These are phyloP conservation scores for Netelia melanura DNA, from an alignment of 2,888 invertebrate genomes.

Conservation along the genomic window DNA sequence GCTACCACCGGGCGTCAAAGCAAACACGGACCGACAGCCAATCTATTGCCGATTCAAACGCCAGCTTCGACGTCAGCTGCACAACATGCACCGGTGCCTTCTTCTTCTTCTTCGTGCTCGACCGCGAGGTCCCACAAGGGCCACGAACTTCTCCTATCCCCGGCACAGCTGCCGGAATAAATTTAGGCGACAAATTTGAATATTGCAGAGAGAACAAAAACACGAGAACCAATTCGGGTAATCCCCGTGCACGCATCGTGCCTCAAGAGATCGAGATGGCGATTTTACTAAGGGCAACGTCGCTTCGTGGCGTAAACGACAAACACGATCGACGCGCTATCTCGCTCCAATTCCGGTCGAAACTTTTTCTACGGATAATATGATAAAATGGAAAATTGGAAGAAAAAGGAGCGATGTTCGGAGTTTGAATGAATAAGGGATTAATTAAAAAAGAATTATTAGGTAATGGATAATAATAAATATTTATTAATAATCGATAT, in stretches of 20 bases:
- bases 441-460: conserved; percentile 32
- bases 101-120: conserved; percentile 69
- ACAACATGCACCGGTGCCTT: conserved; percentile 71
- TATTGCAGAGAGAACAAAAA: conserved; percentile 10
- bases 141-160: conserved; percentile 81
- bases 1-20: conserved; percentile 48
- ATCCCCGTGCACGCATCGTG: conserved; percentile 1
- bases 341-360: conserved; percentile 34
- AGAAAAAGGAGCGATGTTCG: conserved; percentile 30
- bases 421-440: conserved; percentile 18
- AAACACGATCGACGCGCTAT: background rate
- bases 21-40: conserved; percentile 64
- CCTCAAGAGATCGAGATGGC: background rate
- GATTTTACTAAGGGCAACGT: background rate
- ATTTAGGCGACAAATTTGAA: background rate
- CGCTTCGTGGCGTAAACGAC: background rate
- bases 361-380: conserved; percentile 75
- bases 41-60: conserved; percentile 71
- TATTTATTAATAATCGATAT: conserved; percentile 54
- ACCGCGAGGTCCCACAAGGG: conserved; percentile 72
- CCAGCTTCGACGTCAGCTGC: conserved; percentile 71
- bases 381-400: conserved; percentile 41
- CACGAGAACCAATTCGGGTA: background rate
- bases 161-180: conserved; percentile 81
- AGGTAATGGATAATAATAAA: conserved; percentile 44